Base-by-base conservation (phyloP, 2,888 invertebrate genomes). In the Campoplex nolae region DNA sequence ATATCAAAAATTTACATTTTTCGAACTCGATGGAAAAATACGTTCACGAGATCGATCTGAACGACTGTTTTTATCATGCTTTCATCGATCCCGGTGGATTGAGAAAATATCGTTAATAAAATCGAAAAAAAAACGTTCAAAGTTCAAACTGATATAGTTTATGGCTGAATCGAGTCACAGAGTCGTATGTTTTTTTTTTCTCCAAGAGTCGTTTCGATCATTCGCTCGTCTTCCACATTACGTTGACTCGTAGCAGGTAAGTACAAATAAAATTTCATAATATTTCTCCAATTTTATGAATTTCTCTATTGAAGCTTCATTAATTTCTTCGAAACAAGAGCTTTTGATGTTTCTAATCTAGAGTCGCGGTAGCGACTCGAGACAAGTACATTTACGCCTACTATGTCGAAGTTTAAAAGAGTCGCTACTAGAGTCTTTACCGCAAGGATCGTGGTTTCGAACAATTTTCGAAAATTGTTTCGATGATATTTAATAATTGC, bases 1-100 rank as follows among this genome's bases (percentile, higher is more conserved):
- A 32, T 35, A 71, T 48, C 70, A 48, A 71, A 71, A 78, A 85
- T 77, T 13, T 75, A 35, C 45, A 16, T 76, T 23, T 71, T 74
- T 79, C 54, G 56, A 18, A 62, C 68, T 51, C 48, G 62, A 56
- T 65, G 42, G 16, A 51, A 51, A 45, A 51, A n/a, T 7, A 6
- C n/a, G 7, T 51, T 18, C 1, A 51, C 6, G 7, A 51, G 6
- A 18, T 51, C 62, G 2, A 16, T 3, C 16, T 6, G 4, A 51
- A 28, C 11, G 3, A 28, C 8, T 13, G 6, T 32, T 62, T 32
- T 1, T 32, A 62, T 6, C 62, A 3, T 28, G 16, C 16, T 16
- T 32, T 16, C 13, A 32, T 62, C 32, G 2, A 32, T 6, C 16
- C 32, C 32, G 32, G 6, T 62, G 62, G 3, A 23, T 11, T 58